Evolutionary conservation across 2,888 invertebrate species (phyloP).

Genomic region (Hirtodrosophila alboralis): DNA sequence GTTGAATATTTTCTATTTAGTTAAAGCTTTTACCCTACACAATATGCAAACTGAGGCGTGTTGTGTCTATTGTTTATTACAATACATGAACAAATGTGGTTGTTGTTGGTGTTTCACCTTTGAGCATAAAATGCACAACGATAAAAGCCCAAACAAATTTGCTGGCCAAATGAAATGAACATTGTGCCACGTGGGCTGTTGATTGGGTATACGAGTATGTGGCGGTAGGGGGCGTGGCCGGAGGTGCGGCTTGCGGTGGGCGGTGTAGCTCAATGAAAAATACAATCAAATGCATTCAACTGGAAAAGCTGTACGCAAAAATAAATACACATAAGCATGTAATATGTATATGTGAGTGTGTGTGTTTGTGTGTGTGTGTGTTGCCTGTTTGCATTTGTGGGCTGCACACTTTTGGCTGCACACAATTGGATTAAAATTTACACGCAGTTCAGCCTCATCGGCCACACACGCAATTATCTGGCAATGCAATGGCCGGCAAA

Average conservation of each 20-base stretch:
- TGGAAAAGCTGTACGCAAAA: constrained; percentile 76
- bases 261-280: constrained; percentile 62
- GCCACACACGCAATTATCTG: constrained; percentile 73
- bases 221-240: constrained; percentile 24
- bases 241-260: constrained; percentile 38
- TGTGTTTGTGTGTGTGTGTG: constrained; percentile 26
- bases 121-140: constrained; percentile 59
- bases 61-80: constrained; percentile 44
- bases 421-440: constrained; percentile 81
- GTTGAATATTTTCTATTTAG: too few species aligned
- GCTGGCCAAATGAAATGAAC: constrained; percentile 68
- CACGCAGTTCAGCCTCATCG: constrained; percentile 68
- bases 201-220: constrained; percentile 13
- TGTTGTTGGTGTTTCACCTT: constrained; percentile 59
- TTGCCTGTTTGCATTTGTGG: constrained; percentile 56
- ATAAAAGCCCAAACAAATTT: constrained; percentile 60
- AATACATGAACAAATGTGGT: constrained; percentile 46
- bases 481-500: constrained; percentile 22
- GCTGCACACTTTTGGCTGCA: constrained; percentile 70
- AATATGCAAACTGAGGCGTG: constrained; percentile 12
- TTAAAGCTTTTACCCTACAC: too few species aligned
- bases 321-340: constrained; percentile 68
- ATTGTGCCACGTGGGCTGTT: constrained; percentile 45
- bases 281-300: constrained; percentile 78
- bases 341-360: constrained; percentile 16